Conservation (phyloP, 2,888 invertebrate species). For the Eristalinus aeneus region DNA sequence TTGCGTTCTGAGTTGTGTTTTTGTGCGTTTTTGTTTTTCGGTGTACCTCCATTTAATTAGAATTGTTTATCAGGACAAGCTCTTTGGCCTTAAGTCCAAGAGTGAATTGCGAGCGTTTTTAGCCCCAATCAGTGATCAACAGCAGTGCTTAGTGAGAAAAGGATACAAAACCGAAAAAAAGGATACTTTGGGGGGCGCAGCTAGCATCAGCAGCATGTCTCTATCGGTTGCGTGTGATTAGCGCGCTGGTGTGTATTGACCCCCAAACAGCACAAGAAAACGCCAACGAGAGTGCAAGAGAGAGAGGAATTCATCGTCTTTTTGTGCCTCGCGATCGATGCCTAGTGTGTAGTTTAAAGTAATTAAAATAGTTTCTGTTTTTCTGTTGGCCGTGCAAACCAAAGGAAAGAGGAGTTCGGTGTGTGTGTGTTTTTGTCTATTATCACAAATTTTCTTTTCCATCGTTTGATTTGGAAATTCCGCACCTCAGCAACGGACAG, state of each 20-base stretch:
- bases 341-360: constrained; percentile 20
- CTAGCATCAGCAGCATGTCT: background rate
- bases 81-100: background rate
- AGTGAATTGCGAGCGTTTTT: background rate
- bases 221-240: background rate
- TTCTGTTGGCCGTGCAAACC: background rate
- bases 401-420: background rate
- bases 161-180: background rate
- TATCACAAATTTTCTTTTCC: constrained; percentile 3
- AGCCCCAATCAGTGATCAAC: background rate
- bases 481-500: constrained; percentile 24
- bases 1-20: background rate
- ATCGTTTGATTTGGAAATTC: constrained; percentile 48
- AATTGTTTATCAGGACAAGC: background rate
- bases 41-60: background rate
- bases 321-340: constrained; percentile 14
- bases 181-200: background rate
- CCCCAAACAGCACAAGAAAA: background rate
- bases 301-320: constrained; percentile 1
- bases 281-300: background rate
- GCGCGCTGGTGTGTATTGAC: background rate
- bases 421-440: background rate
- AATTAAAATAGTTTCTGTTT: constrained; percentile 11
- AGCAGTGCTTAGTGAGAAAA: background rate
- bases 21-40: background rate